A percentile compares a stretch with the other conserved stretches of the same genome.
phyloP scores from a whole-genome alignment of 2,113 vertebrate genomes.

The Microtus richardsoni region DNA sequence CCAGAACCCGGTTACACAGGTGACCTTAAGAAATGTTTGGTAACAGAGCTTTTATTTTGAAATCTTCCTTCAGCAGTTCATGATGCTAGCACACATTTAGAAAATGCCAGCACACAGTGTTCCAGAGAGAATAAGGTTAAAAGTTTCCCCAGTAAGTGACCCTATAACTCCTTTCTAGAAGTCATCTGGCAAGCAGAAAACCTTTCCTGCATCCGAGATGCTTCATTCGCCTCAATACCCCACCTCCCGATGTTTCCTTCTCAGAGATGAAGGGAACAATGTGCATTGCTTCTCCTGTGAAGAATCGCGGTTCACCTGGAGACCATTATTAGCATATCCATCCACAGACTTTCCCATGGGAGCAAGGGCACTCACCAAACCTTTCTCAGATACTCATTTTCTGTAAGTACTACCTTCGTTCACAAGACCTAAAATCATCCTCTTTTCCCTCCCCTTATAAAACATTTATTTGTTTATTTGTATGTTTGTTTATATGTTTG shows the following conservation, averaged over 20 bases:
- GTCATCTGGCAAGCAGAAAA: conserved; percentile 32
- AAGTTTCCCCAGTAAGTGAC: conserved; percentile 35
- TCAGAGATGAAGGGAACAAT: neutral
- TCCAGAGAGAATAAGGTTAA: conserved; percentile 58
- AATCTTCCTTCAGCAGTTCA: conserved; percentile 18
- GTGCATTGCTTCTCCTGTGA: neutral
- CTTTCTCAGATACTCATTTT: conserved; percentile 10
- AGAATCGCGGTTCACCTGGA: neutral
- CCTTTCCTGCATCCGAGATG: conserved; percentile 3
- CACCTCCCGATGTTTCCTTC: neutral
- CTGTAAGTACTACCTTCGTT: neutral
- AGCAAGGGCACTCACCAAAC: neutral
- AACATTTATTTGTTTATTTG: neutral
- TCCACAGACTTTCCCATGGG: neutral
- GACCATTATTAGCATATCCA: neutral
- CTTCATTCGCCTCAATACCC: neutral
- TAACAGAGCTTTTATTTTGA: conserved; percentile 59
- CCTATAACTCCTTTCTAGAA: conserved; percentile 26
- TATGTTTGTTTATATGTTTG: too few species aligned
- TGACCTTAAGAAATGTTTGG: neutral
- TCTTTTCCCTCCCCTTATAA: conserved; percentile 20
- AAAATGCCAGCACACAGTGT: conserved; percentile 52
- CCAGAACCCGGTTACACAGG: neutral
- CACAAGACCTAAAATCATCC: neutral
- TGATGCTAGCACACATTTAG: conserved; percentile 28